Base-by-base conservation (phyloP, 2,113 vertebrate genomes). In the Boulengeromyrus knoepffleri region DNA sequence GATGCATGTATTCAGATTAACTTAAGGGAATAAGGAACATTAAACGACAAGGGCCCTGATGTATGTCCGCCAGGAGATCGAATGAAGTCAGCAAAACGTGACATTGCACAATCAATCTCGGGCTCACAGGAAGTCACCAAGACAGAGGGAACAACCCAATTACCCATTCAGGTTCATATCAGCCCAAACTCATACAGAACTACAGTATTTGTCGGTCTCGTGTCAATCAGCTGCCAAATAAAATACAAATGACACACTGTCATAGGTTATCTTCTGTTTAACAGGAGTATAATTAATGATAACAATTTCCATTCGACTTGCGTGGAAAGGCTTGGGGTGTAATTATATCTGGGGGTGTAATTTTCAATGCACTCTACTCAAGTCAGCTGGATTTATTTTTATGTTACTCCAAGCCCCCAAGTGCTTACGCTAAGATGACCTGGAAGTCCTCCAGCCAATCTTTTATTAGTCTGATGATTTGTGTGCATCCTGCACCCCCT, bases 11-110 rank as follows among this genome's bases (percentile, higher is more conserved):
- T 62, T 88, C 56, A 88, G 49, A 88, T 62, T 88, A 88, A 88
- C 39, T 66, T 62, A 66, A 88, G 56, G 56, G 87, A 62, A 88
- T 88, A 66, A 88, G 87, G 87, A 58, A 17, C 56, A 45, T 46
- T 88, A 88, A 24, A 88, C 42, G 53, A 58, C 56, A 36, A 27
- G 53, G 56, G 31, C 53, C 39, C 56, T 45, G 53, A 88, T 45
- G 21, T 58, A 88, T 66, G 87, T 53, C 17, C 53, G 21, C 10
- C 1, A 45, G 87, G 87, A 88, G 87, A 88, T 62, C 87, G 53
- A 62, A 88, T 88, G 19, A 88, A 88, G 53, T 62, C 87, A 88
- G 87, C 87, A 88, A 58, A 88, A 42, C 87, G 53, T 62, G 53
- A 88, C 87, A 88, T 62, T 58, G 19, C 46, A 31, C 56, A 62